Evolutionary conservation across 35 echinoderm and acorn worm species (phyloP), one percentile per base, ranked within the genome.

Genomic region (Heliocidaris erythrogramma): DNA sequence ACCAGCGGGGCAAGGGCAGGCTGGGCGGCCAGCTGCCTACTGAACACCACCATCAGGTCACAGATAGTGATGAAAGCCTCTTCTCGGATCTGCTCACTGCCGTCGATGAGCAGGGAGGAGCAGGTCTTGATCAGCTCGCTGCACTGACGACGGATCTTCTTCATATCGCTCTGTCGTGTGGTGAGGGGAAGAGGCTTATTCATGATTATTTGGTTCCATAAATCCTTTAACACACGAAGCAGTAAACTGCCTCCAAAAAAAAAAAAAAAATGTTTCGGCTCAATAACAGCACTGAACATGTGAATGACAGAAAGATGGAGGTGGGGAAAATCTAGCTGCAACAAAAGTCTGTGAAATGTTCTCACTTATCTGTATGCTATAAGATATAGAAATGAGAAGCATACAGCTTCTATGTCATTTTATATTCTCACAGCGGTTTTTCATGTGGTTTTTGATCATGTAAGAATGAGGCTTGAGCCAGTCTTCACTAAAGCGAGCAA

Each of bases 51-150:
- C 24, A 99, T 93, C 16, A 99, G 98, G 94, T 99, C 98, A 93
- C 98, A 97, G 48, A 99, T 97, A 7, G 98, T 99, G 85, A 93
- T 99, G 94, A 99, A 99, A 9, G 97, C 97, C 56, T 97, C 97
- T 56, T 99, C 96, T 87, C 93, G 96, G 95, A 99, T 96, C 30
- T 94, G 52, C 30, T 99, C 95, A 49, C 96, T 97, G 86, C 96
- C 95, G 93, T 96, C 97, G 47, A 99, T 90, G 59, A 99, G 92
- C 17, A 99, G 94, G 30, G 71, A 94, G 32, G 96, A 94, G 71
- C 98, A 99, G 47, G 96, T 96, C 48, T 96, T 95, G 86, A 99
- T 97, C 53, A 97, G 90, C 48, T 99, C 98, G 47, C 53, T 94
- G 56, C 86, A 86, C 48, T 95, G 96, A 11, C 95, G 95, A n/a